A percentile compares a stretch with the other conserved stretches of the same genome.
phyloP scores from a whole-genome alignment of 2,888 invertebrate genomes.

The Parnassius mnemosyne region DNA sequence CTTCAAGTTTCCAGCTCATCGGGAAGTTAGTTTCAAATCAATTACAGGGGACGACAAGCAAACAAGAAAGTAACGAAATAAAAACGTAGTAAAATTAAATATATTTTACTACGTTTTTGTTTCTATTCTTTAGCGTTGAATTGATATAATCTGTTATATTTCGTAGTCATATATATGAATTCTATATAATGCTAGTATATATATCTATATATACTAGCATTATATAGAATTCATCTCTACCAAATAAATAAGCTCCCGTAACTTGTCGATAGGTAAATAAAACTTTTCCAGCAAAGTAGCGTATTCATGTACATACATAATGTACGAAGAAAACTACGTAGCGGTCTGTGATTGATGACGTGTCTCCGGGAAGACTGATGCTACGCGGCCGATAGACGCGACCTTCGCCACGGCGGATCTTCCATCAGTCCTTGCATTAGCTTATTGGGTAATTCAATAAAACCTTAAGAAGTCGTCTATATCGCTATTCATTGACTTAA shows the following conservation, averaged over 20 bases:
- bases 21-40: too few relatives aligned
- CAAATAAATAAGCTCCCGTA: constrained; percentile 8
- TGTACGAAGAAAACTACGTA: constrained; percentile 19
- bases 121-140: too few relatives aligned
- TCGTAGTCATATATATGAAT: too few relatives aligned
- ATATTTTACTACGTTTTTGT: too few relatives aligned
- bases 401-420: constrained; percentile 37
- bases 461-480: constrained; percentile 9
- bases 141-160: too few relatives aligned
- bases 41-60: too few relatives aligned
- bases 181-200: too few relatives aligned
- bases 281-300: constrained; percentile 18
- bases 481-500: not conserved
- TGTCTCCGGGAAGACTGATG: constrained; percentile 46
- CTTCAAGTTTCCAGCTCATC: too few relatives aligned
- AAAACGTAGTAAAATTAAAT: too few relatives aligned
- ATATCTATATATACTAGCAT: too few relatives aligned
- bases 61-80: too few relatives aligned
- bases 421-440: constrained; percentile 43
- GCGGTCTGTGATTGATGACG: constrained; percentile 46
- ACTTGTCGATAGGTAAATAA: constrained; percentile 23
- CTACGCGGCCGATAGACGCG: constrained; percentile 33
- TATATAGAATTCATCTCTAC: too few relatives aligned
- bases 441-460: constrained; percentile 36
- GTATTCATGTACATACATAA: constrained; percentile 22